Base-by-base conservation (phyloP, 2,113 vertebrate genomes). In the Cyanistes caeruleus region DNA sequence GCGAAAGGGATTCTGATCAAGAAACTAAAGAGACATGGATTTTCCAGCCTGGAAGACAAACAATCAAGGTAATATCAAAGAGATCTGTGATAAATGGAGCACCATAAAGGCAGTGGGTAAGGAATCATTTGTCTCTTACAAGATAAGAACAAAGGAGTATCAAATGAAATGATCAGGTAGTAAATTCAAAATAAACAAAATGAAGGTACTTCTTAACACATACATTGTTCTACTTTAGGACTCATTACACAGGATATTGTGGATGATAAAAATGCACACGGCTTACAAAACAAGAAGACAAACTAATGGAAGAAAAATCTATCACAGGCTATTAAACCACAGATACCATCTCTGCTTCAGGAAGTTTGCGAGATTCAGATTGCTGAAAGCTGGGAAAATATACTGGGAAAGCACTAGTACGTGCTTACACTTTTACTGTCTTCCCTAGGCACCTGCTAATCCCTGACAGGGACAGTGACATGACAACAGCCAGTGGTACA, bases 301-400 rank as follows among this genome's bases (percentile, higher is more conserved):
- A 95, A 95, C 64, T 89, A 89, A 95, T 93, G 89, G 80, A 89
- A 87, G 80, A 95, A 93, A 96, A 96, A 95, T 81, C 83, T 95
- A 95, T 81, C 80, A 44, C 18, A 21, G 39, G 76, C 86, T 91
- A 75, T 84, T 96, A 95, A 88, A 95, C 19, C 9, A 60, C 72
- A 95, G 93, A 95, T 95, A 95, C 17, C 60, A 97, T 96, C 95
- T 92, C 94, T 93, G 76, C 35, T 90, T 84, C 94, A 93, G 96
- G 96, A 96, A 96, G 95, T 89, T 95, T 92, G 89, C n/a, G 68
- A 96, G 80, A 93, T 95, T 70, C 56, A 92, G 86, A 95, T 75
- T 96, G 86, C 68, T 74, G 93, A 89, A 95, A 92, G 64, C 83
- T 92, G 60, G 86, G 83, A 93, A 95, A 97, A 95, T 86, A 90